Evolutionary conservation across 1,140 invertebrate species (phyloP), one percentile per base, ranked within the genome.

Genomic region (Eurosta solidaginis): DNA sequence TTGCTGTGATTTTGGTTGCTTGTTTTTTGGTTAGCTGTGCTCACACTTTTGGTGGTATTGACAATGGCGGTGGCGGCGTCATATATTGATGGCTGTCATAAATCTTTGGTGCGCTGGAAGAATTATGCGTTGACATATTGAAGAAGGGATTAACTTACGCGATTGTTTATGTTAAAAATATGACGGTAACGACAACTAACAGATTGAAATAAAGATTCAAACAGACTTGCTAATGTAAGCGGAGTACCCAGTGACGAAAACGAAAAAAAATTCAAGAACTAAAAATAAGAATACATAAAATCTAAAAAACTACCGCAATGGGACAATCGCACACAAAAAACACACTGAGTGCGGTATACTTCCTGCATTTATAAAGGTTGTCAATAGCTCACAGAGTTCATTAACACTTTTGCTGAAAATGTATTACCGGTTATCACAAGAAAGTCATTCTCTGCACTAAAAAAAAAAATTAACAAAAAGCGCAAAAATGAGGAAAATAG

Each of bases 71-170:
- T 36, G 59, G 59, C 59, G 59, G 49, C 59, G 22, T 68, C 59
- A 2, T 20, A 68, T 68, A 68, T 68, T 68, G 59, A 68, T 68
- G 33, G 33, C 59, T 68, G 59, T 68, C 59, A 68, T 68, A 68
- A 68, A 68, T 68, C 59, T 68, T 22, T 68, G 59, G 10, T 29
- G 59, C 59, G 27, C 59, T 68, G 33, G 17, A 33, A 68, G 59
- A 68, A 68, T 68, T 68, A 68, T 40, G 59, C 59, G 59, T 68
- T 68, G 59, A 68, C 59, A 68, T 68, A 68, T 68, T 68, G 59
- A 68, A 68, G 59, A 68, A 68, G 59, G 59, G 59, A 68, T 68
- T 68, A 68, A 68, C 59, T 68, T 68, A 68, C 59, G 33, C 33
- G 59, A 40, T 68, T 68, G 59, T 68, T 68, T 68, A 40, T 68